Evolutionary conservation across 2,113 vertebrate species (phyloP).

Genomic region (Xiphophorus maculatus): DNA sequence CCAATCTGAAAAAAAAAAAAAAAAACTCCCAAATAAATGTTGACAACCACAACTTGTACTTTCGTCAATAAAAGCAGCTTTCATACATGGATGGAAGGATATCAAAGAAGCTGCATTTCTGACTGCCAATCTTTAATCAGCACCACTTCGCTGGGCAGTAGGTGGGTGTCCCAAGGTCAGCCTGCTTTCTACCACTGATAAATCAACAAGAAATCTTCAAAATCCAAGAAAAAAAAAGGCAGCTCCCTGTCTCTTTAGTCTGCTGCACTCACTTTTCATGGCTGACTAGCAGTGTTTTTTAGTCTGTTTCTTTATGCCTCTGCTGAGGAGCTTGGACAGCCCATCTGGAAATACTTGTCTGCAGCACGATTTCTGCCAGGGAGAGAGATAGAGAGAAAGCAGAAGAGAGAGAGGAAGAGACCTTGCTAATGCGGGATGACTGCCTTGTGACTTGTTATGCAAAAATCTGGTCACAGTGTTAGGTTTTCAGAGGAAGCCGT

Average conservation of each 20-base stretch:
- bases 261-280: conserved; percentile 27
- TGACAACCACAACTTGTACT: neutral
- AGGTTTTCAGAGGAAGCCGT: conserved; percentile 2
- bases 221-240: conserved; percentile 15
- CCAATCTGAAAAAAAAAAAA: neutral
- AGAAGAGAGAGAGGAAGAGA: neutral
- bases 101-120: conserved; percentile 10
- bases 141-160: conserved; percentile 15
- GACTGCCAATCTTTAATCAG: conserved; percentile 22
- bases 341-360: conserved; percentile 16
- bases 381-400: neutral
- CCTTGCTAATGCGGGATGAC: conserved; percentile 8
- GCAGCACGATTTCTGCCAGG: neutral
- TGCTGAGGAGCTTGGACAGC: conserved; percentile 24
- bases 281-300: conserved; percentile 19
- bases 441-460: conserved; percentile 5
- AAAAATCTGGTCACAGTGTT: neutral
- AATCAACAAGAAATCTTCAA: conserved; percentile 19
- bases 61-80: neutral
- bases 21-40: neutral
- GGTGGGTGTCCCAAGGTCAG: conserved; percentile 1
- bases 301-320: conserved; percentile 25
- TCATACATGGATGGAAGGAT: neutral
- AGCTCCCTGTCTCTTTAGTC: conserved; percentile 27
- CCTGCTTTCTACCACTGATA: conserved; percentile 23